Evolutionary conservation across 2,888 invertebrate genomes (phyloP).

Genomic region (Cryptocephalus moraei): DNA sequence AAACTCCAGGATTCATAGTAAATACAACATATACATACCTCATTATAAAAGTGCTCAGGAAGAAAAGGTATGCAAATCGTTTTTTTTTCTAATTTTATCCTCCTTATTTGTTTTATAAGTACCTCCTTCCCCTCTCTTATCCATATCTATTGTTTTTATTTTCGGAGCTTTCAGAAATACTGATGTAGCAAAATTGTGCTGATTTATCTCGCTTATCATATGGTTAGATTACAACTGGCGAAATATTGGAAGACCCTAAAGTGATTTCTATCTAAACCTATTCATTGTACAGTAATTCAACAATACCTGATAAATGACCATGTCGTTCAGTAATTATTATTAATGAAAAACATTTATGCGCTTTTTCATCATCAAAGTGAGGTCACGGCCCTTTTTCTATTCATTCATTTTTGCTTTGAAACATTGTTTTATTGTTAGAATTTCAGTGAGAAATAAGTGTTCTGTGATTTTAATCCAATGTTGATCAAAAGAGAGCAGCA

Average conservation of each 20-base stretch:
- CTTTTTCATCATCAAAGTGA: slow-evolving; percentile 11
- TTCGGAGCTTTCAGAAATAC: too few relatives aligned
- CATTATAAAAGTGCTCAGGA: slow-evolving; percentile 13
- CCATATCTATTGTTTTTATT: too few relatives aligned
- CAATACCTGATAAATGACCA: neutral
- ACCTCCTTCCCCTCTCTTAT: too few relatives aligned
- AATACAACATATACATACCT: slow-evolving; percentile 21
- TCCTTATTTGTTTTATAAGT: too few relatives aligned
- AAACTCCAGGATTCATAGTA: slow-evolving; percentile 19
- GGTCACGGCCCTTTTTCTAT: slow-evolving; percentile 6
- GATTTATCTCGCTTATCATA: too few relatives aligned
- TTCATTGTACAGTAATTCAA: neutral
- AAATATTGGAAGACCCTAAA: too few relatives aligned
- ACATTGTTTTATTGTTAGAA: too few relatives aligned
- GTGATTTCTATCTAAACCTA: neutral
- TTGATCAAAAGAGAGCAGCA: slow-evolving; percentile 12
- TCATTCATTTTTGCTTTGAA: too few relatives aligned
- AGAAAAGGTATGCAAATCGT: slow-evolving; percentile 17
- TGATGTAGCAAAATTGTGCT: too few relatives aligned
- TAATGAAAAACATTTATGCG: slow-evolving; percentile 19
- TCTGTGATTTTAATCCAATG: slow-evolving; percentile 6
- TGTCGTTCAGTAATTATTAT: slow-evolving; percentile 12
- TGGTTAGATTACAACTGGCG: too few relatives aligned
- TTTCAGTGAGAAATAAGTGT: too few relatives aligned
- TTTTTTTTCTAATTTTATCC: neutral